These are phyloP conservation scores for Laticauda laticaudata DNA, from an alignment of 2,113 vertebrate genomes.

Conservation along the genomic window DNA sequence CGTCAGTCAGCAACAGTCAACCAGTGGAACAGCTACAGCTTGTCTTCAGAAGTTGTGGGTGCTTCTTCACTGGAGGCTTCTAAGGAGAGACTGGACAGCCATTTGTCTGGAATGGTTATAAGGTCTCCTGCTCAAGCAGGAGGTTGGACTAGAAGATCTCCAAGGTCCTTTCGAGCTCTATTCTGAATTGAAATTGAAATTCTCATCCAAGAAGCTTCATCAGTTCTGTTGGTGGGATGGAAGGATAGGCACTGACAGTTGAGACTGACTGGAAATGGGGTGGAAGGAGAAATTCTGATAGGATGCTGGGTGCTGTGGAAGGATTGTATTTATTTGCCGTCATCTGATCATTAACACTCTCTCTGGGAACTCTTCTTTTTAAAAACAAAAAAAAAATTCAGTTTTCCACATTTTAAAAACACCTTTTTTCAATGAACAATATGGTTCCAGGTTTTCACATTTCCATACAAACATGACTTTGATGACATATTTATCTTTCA, in stretches of 20 bases:
- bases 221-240: neutral
- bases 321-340: neutral
- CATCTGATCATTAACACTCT: neutral
- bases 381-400: too few relatives aligned
- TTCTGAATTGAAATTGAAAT: neutral
- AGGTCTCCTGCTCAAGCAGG: neutral
- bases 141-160: neutral
- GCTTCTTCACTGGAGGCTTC: neutral
- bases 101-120: neutral
- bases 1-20: neutral
- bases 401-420: too few relatives aligned
- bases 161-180: neutral
- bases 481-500: too few relatives aligned
- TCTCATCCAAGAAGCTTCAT: neutral
- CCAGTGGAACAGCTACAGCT: neutral
- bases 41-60: neutral
- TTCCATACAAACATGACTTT: too few relatives aligned
- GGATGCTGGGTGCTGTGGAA: neutral
- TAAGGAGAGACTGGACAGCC: neutral
- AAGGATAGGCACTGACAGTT: neutral
- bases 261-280: too few relatives aligned
- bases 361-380: neutral
- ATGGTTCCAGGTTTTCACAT: too few relatives aligned
- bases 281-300: neutral
- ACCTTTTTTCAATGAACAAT: too few relatives aligned